Evolutionary conservation across 2,888 invertebrate species (phyloP).

Genomic region (Ormyrus rosae): DNA sequence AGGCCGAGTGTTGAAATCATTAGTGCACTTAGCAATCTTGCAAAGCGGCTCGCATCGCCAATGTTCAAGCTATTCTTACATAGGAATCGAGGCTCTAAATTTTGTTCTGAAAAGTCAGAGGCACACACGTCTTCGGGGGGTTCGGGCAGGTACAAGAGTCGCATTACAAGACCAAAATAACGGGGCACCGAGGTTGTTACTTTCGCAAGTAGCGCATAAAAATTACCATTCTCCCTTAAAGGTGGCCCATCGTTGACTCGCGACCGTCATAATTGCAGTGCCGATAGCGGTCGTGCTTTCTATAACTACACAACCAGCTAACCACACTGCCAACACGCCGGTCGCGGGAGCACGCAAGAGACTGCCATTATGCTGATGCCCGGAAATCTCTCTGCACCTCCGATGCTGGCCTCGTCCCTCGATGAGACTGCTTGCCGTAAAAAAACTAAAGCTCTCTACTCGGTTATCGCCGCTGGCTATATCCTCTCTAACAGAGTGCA

Average conservation of each 20-base stretch:
- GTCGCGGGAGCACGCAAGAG: constrained; percentile 59
- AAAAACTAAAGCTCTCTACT: too few species aligned
- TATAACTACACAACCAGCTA: constrained; percentile 96
- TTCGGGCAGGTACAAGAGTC: neutral
- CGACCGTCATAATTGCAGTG: constrained; percentile 90
- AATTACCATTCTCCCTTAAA: too few species aligned
- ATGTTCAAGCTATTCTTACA: neutral
- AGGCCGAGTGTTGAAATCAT: constrained; percentile 14
- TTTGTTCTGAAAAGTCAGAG: neutral
- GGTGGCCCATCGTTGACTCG: constrained; percentile 59
- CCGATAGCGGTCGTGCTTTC: constrained; percentile 93
- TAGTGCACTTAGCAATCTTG: neutral
- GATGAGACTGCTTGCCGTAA: too few species aligned
- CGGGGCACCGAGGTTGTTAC: too few species aligned
- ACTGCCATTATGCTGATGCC: too few species aligned
- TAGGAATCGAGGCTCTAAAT: neutral
- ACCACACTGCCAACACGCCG: constrained; percentile 98
- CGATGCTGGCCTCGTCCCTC: too few species aligned
- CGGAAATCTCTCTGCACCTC: too few species aligned
- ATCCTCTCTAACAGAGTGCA: too few species aligned
- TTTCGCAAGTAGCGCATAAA: too few species aligned
- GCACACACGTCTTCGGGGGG: neutral
- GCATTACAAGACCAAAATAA: neutral
- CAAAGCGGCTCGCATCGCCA: neutral
- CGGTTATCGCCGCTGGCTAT: too few species aligned